Evolutionary conservation across 1,140 invertebrate species (phyloP).

Genomic region (Lepidotrigona ventralis): DNA sequence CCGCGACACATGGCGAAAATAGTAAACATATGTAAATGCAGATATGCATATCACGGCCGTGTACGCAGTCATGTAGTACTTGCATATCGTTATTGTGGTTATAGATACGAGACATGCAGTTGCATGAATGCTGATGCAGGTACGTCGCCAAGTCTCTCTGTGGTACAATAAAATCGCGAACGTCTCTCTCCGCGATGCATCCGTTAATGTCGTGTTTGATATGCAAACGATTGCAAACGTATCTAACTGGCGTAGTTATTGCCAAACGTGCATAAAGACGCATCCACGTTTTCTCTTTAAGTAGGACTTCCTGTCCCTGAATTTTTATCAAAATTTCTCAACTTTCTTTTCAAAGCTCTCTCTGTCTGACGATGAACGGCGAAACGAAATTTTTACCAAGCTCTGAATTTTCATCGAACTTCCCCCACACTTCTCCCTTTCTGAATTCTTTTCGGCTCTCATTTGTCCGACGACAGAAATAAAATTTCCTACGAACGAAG

Average conservation of each 20-base stretch:
- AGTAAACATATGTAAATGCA: neutral
- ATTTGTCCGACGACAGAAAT: too few species aligned
- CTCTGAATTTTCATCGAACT: too few species aligned
- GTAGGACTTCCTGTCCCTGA: too few species aligned
- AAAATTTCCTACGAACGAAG: too few species aligned
- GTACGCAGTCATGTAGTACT: neutral
- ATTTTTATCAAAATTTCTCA: too few species aligned
- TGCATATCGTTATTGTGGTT: constrained; percentile 4
- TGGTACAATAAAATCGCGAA: constrained; percentile 1
- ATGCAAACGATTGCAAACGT: neutral
- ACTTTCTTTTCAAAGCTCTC: too few species aligned
- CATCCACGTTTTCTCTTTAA: neutral
- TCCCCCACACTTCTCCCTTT: too few species aligned
- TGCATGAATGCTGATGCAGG: neutral
- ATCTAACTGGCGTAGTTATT: neutral
- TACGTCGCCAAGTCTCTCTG: neutral
- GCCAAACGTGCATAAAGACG: neutral
- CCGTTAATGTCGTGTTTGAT: constrained; percentile 1
- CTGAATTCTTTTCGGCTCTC: too few species aligned
- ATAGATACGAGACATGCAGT: neutral
- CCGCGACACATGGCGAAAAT: neutral
- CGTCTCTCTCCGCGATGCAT: neutral
- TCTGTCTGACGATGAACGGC: too few species aligned
- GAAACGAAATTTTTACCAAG: too few species aligned
- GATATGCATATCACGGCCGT: neutral